Evolutionary conservation across 2,113 vertebrate species (phyloP).

Genomic region (Amphilophus citrinellus): DNA sequence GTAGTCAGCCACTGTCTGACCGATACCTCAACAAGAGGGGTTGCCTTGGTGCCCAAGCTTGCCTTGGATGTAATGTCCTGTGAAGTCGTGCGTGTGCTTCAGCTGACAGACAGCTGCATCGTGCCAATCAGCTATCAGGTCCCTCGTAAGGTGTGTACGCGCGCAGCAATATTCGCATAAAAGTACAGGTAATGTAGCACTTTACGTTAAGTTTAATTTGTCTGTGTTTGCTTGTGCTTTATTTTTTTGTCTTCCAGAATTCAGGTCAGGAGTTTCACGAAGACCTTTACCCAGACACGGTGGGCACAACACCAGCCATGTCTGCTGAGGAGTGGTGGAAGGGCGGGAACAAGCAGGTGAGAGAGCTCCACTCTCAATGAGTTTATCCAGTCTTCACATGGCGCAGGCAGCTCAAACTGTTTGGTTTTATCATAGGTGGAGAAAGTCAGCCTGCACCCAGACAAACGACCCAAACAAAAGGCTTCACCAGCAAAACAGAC

Average conservation of each 20-base stretch:
- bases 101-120: constrained; percentile 88
- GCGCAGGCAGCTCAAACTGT: not conserved
- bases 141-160: constrained; percentile 89
- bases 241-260: constrained; percentile 64
- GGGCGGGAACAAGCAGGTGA: constrained; percentile 89
- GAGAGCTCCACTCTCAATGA: not conserved
- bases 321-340: constrained; percentile 88
- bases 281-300: constrained; percentile 91
- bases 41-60: constrained; percentile 85
- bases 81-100: constrained; percentile 90
- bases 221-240: not conserved
- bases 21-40: constrained; percentile 83
- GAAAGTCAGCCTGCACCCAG: constrained; percentile 88
- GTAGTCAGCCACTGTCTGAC: constrained; percentile 92
- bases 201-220: not conserved
- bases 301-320: constrained; percentile 80
- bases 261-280: constrained; percentile 89
- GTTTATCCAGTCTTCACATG: not conserved
- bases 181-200: too few species aligned
- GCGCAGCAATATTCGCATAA: not conserved
- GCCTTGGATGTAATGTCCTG: constrained; percentile 88
- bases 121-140: constrained; percentile 91
- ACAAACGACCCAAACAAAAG: constrained; percentile 73
- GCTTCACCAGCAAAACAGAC: constrained; percentile 38
- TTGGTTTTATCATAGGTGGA: constrained; percentile 80